Evolutionary conservation across 2,888 invertebrate genomes (phyloP).

Genomic region (Carpatolechia fugitivella): DNA sequence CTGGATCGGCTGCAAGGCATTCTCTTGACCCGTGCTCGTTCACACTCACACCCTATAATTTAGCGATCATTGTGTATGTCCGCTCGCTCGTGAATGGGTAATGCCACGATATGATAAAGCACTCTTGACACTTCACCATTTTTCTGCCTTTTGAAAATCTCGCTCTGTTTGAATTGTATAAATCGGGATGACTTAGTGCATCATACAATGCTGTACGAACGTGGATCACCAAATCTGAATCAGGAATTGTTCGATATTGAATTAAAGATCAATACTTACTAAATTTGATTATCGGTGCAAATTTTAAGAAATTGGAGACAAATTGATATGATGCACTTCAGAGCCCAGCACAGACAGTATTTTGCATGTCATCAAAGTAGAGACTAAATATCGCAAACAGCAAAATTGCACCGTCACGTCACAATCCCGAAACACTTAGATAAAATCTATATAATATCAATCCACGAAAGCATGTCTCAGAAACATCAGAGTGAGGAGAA

Average conservation of each 20-base stretch:
- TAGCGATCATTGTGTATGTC: slow-evolving; percentile 78
- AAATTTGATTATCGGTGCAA: slow-evolving; percentile 35
- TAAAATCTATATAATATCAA: slow-evolving; percentile 47
- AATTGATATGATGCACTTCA: slow-evolving; percentile 75
- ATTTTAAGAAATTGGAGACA: slow-evolving; percentile 41
- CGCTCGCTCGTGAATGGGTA: slow-evolving; percentile 73
- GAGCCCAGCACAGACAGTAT: slow-evolving; percentile 68
- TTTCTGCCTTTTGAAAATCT: slow-evolving; percentile 68
- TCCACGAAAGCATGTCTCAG: slow-evolving; percentile 80
- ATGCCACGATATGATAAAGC: slow-evolving; percentile 64
- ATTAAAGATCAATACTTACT: slow-evolving; percentile 7
- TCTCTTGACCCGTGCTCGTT: slow-evolving; percentile 75
- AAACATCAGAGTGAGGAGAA: slow-evolving; percentile 61
- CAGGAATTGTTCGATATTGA: slow-evolving; percentile 26
- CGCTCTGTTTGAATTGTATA: slow-evolving; percentile 66
- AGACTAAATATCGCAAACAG: slow-evolving; percentile 66
- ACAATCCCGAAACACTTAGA: slow-evolving; percentile 67
- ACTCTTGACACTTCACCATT: slow-evolving; percentile 69
- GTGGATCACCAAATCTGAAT: slow-evolving; percentile 31
- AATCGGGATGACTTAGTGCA: slow-evolving; percentile 69
- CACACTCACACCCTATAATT: slow-evolving; percentile 69
- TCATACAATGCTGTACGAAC: slow-evolving; percentile 59
- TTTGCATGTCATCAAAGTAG: slow-evolving; percentile 69
- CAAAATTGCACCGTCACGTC: slow-evolving; percentile 62
- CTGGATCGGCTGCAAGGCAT: slow-evolving; percentile 77